A percentile compares a stretch with the other conserved stretches of the same genome.
Evolutionary conservation across 2,113 vertebrate genomes (phyloP).

Genomic region (Cichladusa arquata): DNA sequence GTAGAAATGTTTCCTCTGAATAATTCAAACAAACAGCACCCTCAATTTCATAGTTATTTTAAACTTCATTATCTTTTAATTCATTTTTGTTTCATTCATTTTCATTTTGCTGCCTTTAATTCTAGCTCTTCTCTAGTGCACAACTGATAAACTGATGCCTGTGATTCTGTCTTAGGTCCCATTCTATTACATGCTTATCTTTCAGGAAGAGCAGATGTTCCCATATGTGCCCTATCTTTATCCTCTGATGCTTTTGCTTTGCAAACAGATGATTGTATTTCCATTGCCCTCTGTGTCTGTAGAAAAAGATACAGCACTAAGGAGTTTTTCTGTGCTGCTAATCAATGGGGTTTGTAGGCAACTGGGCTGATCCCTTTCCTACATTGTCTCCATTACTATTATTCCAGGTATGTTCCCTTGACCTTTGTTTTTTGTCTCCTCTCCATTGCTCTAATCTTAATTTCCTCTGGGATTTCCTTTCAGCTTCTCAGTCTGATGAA

Average conservation of each 20-base stretch:
- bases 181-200: constrained; percentile 11
- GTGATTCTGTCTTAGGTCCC: neutral
- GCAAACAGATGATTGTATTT: constrained; percentile 57
- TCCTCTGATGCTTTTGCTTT: constrained; percentile 35
- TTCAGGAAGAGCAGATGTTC: constrained; percentile 44
- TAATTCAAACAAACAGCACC: neutral
- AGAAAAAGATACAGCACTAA: constrained; percentile 6
- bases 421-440: neutral
- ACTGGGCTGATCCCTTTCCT: neutral
- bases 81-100: neutral
- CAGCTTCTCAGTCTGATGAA: neutral
- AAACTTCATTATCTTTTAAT: neutral
- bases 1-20: neutral
- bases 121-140: neutral
- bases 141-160: neutral
- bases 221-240: neutral
- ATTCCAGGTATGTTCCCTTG: neutral
- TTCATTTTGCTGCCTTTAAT: neutral
- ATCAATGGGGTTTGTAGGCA: neutral
- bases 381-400: neutral
- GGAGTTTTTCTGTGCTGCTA: neutral
- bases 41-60: neutral
- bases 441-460: neutral
- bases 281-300: constrained; percentile 39
- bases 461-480: neutral